Conservation (phyloP, 2,888 invertebrate species). For the Liopterus haemorrhoidalis region DNA sequence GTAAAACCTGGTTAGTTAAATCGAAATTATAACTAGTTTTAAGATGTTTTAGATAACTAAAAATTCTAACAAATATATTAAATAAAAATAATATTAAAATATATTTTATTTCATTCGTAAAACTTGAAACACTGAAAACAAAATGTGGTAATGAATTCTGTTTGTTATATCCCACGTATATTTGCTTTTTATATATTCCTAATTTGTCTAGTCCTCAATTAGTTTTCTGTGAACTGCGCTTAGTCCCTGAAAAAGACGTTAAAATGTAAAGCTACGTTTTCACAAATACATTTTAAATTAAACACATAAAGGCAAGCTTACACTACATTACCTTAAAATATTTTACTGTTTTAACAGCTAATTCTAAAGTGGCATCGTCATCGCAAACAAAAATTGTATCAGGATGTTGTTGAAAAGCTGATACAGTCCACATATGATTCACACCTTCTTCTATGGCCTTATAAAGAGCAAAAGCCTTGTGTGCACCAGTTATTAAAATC, state of each 20-base stretch:
- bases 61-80: constrained; percentile 8
- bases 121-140: no score
- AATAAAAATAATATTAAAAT: constrained; percentile 25
- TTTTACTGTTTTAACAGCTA: constrained; percentile 91
- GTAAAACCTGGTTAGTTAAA: no score
- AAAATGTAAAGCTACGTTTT: not conserved
- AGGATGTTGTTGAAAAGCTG: constrained; percentile 88
- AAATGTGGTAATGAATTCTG: constrained; percentile 1
- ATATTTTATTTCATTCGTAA: constrained; percentile 1
- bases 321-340: constrained; percentile 75
- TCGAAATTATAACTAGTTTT: no score
- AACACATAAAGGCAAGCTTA: no score
- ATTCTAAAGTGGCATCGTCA: constrained; percentile 88
- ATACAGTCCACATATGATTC: constrained; percentile 98
- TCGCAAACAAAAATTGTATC: constrained; percentile 85
- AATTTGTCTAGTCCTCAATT: constrained; percentile 52
- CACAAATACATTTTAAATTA: not conserved
- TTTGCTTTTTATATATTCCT: constrained; percentile 25
- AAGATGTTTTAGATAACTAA: no score
- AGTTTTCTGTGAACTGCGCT: constrained; percentile 72
- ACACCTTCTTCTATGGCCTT: constrained; percentile 96
- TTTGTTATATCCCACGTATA: constrained; percentile 8
- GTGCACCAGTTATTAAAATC: constrained; percentile 89
- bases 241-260: constrained; percentile 56
- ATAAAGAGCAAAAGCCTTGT: constrained; percentile 87